Evolutionary conservation across 2,888 invertebrate genomes (phyloP), one percentile per base, ranked within the genome.

Genomic region (Bimastos eiseni): DNA sequence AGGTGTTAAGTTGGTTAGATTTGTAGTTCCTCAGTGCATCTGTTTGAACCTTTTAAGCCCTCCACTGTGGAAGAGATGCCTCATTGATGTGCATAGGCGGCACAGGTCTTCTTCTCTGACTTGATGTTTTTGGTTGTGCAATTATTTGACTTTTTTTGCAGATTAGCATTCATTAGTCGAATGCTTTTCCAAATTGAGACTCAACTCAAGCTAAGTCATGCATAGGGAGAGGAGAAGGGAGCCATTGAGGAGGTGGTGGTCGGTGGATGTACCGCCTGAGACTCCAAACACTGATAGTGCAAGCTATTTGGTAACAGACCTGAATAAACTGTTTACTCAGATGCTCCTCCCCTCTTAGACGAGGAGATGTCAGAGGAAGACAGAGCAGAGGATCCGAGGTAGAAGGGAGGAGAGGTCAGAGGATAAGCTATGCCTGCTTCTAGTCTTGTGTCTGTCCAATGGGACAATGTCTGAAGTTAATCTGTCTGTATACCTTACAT

Each of bases 311-410:
- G 70, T 70, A 70, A 70, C 70, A 70, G 70, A 15, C 86, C 86
- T 86, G 86, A 36, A 86, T 86, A 86, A 86, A 37, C 86, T 86
- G 86, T 86, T 86, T 86, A 86, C 37, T 37, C 86, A 36, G 86
- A 86, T 86, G 86, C 86, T 70, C 70, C 70, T 70, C 70, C 70
- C n/a, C 70, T 70, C 30, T 70, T 70, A 70, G n/a, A 11, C 70
- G 30, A 70, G 8, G 70, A 70, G 70, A 70, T 70, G 70, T 70
- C 70, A 70, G 70, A n/a, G 70, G 1, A 30, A 70, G 70, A n/a
- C 70, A 70, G 70, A n/a, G 1, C 49, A 49, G n/a, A n/a, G 70
- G 70, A n/a, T 70, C 30, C 8, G 70, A 70, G 70, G 30, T 70
- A 70, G 70, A n/a, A 11, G n/a, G 49, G 49, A 49, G 70, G 70